phyloP scores from a whole-genome alignment of 2,888 invertebrate species.

The Drosophila helvetica region DNA sequence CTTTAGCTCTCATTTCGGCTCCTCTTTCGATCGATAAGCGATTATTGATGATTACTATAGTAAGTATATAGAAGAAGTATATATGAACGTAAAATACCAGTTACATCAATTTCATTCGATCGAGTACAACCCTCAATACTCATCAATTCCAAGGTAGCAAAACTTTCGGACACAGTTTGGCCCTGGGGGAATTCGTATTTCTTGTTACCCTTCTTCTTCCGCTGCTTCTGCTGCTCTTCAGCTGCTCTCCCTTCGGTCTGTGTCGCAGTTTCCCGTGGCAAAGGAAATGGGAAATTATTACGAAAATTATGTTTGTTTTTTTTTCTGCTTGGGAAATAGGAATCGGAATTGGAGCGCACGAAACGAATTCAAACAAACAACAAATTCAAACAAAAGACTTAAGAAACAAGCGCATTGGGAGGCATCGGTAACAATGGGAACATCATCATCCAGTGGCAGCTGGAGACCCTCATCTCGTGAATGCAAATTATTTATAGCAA shows the following conservation, averaged over 20 bases:
- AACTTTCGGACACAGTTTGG: constrained; percentile 9
- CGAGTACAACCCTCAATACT: not conserved
- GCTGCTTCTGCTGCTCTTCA: too few relatives aligned
- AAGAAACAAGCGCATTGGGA: constrained; percentile 55
- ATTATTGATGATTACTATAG: too few relatives aligned
- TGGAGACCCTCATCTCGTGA: constrained; percentile 22
- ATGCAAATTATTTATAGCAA: constrained; percentile 57
- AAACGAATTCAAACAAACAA: constrained; percentile 8
- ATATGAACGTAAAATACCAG: too few relatives aligned
- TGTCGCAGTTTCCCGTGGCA: constrained; percentile 19
- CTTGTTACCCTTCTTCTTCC: constrained; percentile 18
- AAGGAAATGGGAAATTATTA: constrained; percentile 71
- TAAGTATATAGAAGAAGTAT: too few relatives aligned
- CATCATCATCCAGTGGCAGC: constrained; percentile 13
- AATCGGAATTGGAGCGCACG: constrained; percentile 18
- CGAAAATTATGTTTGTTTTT: constrained; percentile 48
- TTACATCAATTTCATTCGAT: not conserved
- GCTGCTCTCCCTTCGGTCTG: not conserved
- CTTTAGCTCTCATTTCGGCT: too few relatives aligned
- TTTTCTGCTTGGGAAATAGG: constrained; percentile 50
- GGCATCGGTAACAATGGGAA: constrained; percentile 4
- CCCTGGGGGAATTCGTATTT: constrained; percentile 9
- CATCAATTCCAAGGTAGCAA: not conserved
- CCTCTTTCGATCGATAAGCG: too few relatives aligned
- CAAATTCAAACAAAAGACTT: constrained; percentile 58